Conservation (phyloP, 1,140 invertebrate genomes). For the Pomacea maculata region DNA sequence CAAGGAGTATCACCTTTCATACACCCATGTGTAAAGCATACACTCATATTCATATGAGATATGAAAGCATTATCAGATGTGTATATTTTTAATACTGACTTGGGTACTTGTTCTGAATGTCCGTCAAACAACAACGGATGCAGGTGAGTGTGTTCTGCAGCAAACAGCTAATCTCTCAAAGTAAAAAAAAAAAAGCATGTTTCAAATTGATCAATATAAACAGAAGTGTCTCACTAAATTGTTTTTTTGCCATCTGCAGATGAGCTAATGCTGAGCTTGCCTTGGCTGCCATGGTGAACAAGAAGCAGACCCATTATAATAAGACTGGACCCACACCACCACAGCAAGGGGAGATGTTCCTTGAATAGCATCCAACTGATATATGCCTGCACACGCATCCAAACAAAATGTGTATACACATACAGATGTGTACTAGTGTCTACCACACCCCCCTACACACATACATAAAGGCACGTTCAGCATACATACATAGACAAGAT, state of each 20-base stretch:
- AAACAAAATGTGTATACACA: background rate
- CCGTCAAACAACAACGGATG: too few relatives aligned
- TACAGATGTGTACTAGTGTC: background rate
- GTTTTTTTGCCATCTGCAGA: background rate
- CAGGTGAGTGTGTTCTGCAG: too few relatives aligned
- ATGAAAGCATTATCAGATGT: too few relatives aligned
- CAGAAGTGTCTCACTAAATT: background rate
- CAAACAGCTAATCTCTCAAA: too few relatives aligned
- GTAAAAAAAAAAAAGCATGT: too few relatives aligned
- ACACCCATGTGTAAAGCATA: too few relatives aligned
- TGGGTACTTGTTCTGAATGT: too few relatives aligned
- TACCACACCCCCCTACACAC: background rate
- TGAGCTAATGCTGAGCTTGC: background rate
- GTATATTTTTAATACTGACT: too few relatives aligned
- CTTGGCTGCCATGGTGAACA: conserved; percentile 34
- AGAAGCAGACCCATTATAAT: conserved; percentile 38
- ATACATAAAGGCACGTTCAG: background rate
- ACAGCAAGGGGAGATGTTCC: conserved; percentile 34
- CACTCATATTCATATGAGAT: too few relatives aligned
- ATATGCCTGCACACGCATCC: conserved; percentile 28
- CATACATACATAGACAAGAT: background rate
- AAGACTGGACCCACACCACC: conserved; percentile 37
- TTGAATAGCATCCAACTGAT: conserved; percentile 34
- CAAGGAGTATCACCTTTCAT: too few relatives aligned
- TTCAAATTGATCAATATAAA: background rate